Base-by-base conservation (phyloP, 1,140 invertebrate species). In the Bathynomus jamesi region DNA sequence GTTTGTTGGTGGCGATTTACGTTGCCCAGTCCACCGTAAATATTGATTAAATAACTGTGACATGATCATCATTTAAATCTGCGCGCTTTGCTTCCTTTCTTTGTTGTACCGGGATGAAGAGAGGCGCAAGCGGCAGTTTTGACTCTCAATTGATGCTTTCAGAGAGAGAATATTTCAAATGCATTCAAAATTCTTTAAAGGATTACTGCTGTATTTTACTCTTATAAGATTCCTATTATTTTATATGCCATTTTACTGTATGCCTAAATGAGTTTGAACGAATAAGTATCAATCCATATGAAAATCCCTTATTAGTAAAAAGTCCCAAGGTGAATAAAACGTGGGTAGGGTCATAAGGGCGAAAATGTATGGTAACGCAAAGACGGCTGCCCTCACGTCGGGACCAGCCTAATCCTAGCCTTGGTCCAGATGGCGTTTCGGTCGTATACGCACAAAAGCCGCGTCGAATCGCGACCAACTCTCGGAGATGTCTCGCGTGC, bases 41-140 rank as follows among this genome's bases (percentile, higher is more conserved):
- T 76, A 76, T 76, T 76, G 75, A 76, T 76, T 76, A 76, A 76
- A 76, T 76, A 76, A 76, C 75, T 76, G 75, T 76, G 75, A 76
- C 75, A 76, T 76, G 75, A 76, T 76, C 75, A 76, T 76, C 75
- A 76, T 76, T 76, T 76, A 76, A 76, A 76, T 76, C 75, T 74
- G 46, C 28, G 67, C 11, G 31, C 69, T 61, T 68, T 71, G 69
- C 69, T 67, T 67, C 68, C 66, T 69, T 61, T 32, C 40, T 68
- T 70, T 70, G 69, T 66, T 62, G 75, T 68, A 67, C 71, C 75
- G 32, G 64, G 67, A 69, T 67, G 71, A 73, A 71, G 46, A 7
- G 17, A 28, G n/a, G 10, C 11, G 21, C 4, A 61, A 13, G 25
- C 28, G 10, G 0, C 24, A n/a, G 60, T 46, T 67, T 46, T 32